Base-by-base conservation (phyloP, 1,140 invertebrate genomes). In the Zaprionus vittiger region DNA sequence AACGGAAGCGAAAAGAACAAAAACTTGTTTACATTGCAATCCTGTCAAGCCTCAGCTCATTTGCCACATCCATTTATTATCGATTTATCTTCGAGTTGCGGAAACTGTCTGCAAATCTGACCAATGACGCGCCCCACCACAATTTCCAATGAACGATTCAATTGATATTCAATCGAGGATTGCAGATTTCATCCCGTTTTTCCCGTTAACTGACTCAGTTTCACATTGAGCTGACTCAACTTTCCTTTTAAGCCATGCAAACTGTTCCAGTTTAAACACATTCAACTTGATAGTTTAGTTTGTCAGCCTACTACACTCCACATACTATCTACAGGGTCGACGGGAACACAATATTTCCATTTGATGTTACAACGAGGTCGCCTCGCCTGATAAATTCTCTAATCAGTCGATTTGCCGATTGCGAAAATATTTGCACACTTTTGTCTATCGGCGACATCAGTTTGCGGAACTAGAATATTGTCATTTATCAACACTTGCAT, bases 381-480 rank as follows among this genome's bases (percentile, higher is more conserved):
- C 11, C n/a, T 34, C 31, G 5, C 41, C 79, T 89, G 84, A 87
- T 89, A 81, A 79, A 66, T 81, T 79, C 56, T 89, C 74, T 81
- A 89, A 89, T 89, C 84, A 84, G 81, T 77, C 81, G 80, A 34
- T 37, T 76, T 64, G 49, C n/a, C 11, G 22, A 20, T 52, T 52
- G 20, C 55, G 66, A 64, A 74, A 67, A 79, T 74, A 66, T 79
- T 77, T 71, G 69, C 64, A 14, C 61, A 75, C 52, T 67, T 66
- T 81, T 79, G 77, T 80, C 72, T 77, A 77, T 82, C 79, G 57
- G 54, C n/a, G 59, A 67, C 66, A 75, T 72, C 74, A 64, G 41
- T 72, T 89, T 81, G 84, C 84, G 84, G 85, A 87, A 87, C 84
- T 77, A 65, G 68, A 73, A 70, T 65, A 52, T 31, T 60, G 37